Percentiles rank a stretch among this genome's conserved stretches.
phyloP scores from a whole-genome alignment of 2,888 invertebrate genomes.

The Lepetodrilus schrolli region DNA sequence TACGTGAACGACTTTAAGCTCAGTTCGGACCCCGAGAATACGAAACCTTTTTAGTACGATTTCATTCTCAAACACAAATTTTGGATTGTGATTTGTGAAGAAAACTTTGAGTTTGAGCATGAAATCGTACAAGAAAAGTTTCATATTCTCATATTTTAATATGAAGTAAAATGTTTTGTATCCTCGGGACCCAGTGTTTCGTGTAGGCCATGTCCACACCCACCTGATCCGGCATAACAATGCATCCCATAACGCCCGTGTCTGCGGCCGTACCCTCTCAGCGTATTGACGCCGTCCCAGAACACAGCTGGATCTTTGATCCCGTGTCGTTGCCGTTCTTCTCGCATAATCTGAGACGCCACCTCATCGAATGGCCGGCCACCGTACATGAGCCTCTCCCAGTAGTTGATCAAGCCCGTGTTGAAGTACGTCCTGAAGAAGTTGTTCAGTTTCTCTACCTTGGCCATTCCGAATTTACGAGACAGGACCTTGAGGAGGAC shows the following conservation, averaged over 20 bases:
- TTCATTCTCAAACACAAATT: too few relatives aligned
- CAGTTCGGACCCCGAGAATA: too few relatives aligned
- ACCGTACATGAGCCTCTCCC: neutral
- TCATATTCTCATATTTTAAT: too few relatives aligned
- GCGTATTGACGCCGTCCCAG: constrained; percentile 1
- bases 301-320: neutral
- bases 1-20: too few relatives aligned
- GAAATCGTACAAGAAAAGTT: too few relatives aligned
- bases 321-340: neutral
- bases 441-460: neutral
- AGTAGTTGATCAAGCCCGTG: neutral
- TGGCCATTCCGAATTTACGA: neutral
- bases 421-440: neutral
- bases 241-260: neutral
- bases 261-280: neutral
- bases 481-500: neutral
- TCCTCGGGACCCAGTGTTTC: too few relatives aligned
- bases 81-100: too few relatives aligned
- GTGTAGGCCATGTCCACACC: too few relatives aligned
- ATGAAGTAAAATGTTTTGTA: too few relatives aligned
- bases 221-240: neutral
- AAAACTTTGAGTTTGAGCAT: too few relatives aligned
- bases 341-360: neutral
- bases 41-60: too few relatives aligned
- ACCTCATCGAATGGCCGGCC: neutral